A percentile compares a stretch with the other conserved stretches of the same genome.
These are phyloP conservation scores for Nephotettix cincticeps DNA, from an alignment of 1,140 invertebrate genomes.

Conservation along the genomic window DNA sequence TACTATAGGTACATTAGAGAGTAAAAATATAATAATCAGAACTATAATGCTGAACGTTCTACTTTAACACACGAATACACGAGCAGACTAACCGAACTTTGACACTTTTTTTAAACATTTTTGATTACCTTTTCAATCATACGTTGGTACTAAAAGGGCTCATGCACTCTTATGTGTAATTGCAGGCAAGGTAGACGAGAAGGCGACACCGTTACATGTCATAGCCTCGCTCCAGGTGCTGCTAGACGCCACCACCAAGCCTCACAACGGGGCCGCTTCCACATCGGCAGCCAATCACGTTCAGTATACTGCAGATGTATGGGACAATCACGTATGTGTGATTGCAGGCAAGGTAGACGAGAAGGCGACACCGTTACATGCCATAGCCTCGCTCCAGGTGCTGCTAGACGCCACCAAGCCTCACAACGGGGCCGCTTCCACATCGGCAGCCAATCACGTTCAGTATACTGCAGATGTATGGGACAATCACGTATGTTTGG, in stretches of 20 bases:
- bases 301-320: not conserved
- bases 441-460: slow-evolving; percentile 52
- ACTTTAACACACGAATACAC: too few relatives aligned
- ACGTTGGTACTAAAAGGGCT: too few relatives aligned
- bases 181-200: slow-evolving; percentile 93
- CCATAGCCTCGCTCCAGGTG: slow-evolving; percentile 90
- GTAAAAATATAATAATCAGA: too few relatives aligned
- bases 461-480: slow-evolving; percentile 26
- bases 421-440: slow-evolving; percentile 73
- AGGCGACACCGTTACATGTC: slow-evolving; percentile 91
- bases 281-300: too few relatives aligned
- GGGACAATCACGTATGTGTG: slow-evolving; percentile 23
- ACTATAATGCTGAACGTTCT: too few relatives aligned
- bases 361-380: slow-evolving; percentile 91
- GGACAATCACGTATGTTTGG: slow-evolving; percentile 26
- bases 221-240: slow-evolving; percentile 91
- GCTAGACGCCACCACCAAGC: slow-evolving; percentile 85
- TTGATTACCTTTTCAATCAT: too few relatives aligned
- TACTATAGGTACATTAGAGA: too few relatives aligned
- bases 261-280: slow-evolving; percentile 71
- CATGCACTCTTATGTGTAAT: too few relatives aligned
- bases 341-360: slow-evolving; percentile 90
- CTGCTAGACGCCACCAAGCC: slow-evolving; percentile 85
- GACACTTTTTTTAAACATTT: too few relatives aligned
- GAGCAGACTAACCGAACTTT: too few relatives aligned